Percentiles rank a stretch among this genome's conserved stretches.
These are phyloP conservation scores for Apteryx mantelli DNA, from an alignment of 2,113 vertebrate species.

Conservation along the genomic window DNA sequence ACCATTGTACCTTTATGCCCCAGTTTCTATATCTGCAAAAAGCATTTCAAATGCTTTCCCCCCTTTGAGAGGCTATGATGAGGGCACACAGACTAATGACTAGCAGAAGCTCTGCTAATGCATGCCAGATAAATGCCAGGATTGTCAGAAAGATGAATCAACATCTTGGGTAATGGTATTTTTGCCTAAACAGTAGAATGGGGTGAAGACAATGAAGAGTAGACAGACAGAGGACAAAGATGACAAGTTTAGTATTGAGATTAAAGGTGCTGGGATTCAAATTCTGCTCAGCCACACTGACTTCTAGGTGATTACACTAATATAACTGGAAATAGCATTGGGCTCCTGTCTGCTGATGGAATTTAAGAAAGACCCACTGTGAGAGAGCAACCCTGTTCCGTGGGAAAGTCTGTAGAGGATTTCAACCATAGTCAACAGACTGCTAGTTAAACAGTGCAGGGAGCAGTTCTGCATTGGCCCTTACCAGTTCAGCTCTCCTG, in stretches of 20 bases:
- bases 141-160: background rate
- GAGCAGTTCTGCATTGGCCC: too few species aligned
- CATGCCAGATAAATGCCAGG: background rate
- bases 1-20: background rate
- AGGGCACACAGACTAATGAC: background rate
- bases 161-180: background rate
- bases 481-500: background rate
- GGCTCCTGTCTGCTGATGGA: background rate
- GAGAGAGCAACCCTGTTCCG: background rate
- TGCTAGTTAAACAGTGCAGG: background rate
- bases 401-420: background rate
- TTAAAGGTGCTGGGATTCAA: background rate
- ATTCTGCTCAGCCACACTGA: background rate
- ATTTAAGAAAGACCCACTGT: background rate
- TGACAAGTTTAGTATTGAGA: background rate
- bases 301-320: background rate
- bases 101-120: background rate
- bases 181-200: background rate
- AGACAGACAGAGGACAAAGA: background rate
- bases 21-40: background rate
- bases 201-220: background rate
- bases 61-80: background rate
- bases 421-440: background rate
- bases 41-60: background rate
- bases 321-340: background rate